Base-by-base conservation (phyloP, 2,888 invertebrate species). In the Lithophane socia region DNA sequence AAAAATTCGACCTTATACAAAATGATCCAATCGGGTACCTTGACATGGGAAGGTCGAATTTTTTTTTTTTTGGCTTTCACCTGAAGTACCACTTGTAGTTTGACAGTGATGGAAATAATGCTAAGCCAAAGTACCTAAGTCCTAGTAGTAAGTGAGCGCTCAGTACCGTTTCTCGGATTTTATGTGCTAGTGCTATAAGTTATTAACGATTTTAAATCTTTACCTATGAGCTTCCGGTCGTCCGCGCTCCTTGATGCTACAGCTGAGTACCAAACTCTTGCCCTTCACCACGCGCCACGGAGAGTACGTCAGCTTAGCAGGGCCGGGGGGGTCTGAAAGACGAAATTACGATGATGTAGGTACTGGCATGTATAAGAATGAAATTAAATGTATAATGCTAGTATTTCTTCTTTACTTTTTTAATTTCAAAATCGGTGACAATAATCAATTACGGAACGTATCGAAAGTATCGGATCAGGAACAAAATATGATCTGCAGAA, bases 241-340 rank as follows among this genome's bases (percentile, higher is more conserved):
- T 24, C 99, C 99, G 13, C 97, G 97, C 94, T 99, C 98, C 82
- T 98, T 97, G 73, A 99, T 98, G 60, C 97, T 97, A 95, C 99
- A 99, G 47, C 97, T 98, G 83, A 99, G 97, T n/a, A 98, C 98
- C 44, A 99, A 97, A 58, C 98, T 97, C 85, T 98, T 98, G 84
- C 98, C 98, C 93, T 99, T 99, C 63, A 99, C 97, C 1, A 99
- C 98, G 49, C 97, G 96, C 89, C 97, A 97, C 0, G 98, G 98
- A 29, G 97, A 97, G 91, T 98, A 98, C 0, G 97, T 97, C 65
- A 99, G 95, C 79, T 97, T 97, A 0, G 99, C 98, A n/a, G 98
- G 97, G 0, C 98, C 98, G 0, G 99, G 99, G 47, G 99, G 98
- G 96, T 99, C 98, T 98, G 37, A 4, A 61, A 58, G 13, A 24